Evolutionary conservation across 2,888 invertebrate genomes (phyloP), one percentile per base, ranked within the genome.

Genomic region (Tanypteryx hageni): DNA sequence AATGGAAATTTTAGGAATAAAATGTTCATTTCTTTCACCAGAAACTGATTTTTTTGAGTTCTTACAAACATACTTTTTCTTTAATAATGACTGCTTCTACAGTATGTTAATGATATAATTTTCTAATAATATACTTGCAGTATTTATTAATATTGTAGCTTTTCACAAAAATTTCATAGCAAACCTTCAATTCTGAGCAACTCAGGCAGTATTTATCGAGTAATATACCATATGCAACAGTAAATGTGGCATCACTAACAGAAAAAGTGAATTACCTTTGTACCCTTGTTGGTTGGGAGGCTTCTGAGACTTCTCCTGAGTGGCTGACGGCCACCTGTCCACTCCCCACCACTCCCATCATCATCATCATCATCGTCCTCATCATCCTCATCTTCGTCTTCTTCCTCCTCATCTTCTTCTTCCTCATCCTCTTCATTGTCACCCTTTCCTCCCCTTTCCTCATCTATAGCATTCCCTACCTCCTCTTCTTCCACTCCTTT

Each of bases 331-430:
- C 27, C 64, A 14, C 61, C 89, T 13, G 89, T 89, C 89, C 89
- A 89, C 44, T 89, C 89, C 16, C 91, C 92, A 22, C 85, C 64
- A 31, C 76, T 58, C 64, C 31, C 84, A 64, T 93, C 44, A n/a
- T 92, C 92, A 44, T 92, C 91, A 4, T 86, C 93, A 31, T 93
- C 93, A 16, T 57, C 83, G 31, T 13, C 92, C 0, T 64, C 92
- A 27, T 91, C 92, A 13, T 76, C 92, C 9, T 83, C 82, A 56
- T 92, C 93, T 31, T 86, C 81, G 11, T 93, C 92, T 44, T 82
- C 93, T 22, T 31, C 64, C 7, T 58, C 82, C n/a, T 27, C 58
- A 18, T 84, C 92, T 56, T 57, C 85, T n/a, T 61, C 92, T 11
- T 57, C 84, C 44, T 22, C 22, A 22, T 82, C 89, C 61, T 86